Percentiles rank a stretch among this genome's conserved stretches.
Conservation (phyloP, 2,888 invertebrate genomes). For the Zygothrica quintamaculata region DNA sequence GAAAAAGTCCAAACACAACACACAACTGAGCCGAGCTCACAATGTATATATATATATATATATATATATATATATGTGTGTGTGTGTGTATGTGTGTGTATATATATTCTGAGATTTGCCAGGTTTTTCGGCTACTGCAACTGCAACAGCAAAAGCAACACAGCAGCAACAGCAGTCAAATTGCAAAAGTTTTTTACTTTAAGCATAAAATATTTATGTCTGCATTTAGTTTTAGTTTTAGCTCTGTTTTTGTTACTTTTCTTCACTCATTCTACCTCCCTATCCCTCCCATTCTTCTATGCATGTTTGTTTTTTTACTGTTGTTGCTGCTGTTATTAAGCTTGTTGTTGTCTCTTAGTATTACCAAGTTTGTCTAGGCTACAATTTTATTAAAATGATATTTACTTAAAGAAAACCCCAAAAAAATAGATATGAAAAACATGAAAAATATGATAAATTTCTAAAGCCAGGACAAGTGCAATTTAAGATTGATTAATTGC, state of each 20-base stretch:
- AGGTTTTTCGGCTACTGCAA: conserved; percentile 63
- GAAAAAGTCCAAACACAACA: conserved; percentile 30
- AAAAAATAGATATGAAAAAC: conserved; percentile 32
- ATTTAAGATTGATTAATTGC: conserved; percentile 11
- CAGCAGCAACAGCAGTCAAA: conserved; percentile 67
- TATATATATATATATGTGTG: conserved; percentile 17
- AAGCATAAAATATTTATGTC: conserved; percentile 78
- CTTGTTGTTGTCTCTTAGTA: conserved; percentile 29
- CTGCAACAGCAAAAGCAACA: conserved; percentile 49
- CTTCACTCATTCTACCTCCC: conserved; percentile 48
- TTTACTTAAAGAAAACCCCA: conserved; percentile 57
- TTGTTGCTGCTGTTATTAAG: conserved; percentile 23
- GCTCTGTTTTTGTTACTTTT: conserved; percentile 60
- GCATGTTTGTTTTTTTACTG: conserved; percentile 16
- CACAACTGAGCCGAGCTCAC: conserved; percentile 60
- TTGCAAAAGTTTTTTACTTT: conserved; percentile 78
- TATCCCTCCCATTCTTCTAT: too few species aligned
- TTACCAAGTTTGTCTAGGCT: conserved; percentile 59
- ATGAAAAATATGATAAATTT: conserved; percentile 24
- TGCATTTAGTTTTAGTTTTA: conserved; percentile 72
- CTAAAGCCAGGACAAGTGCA: conserved; percentile 13
- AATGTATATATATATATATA: conserved; percentile 42
- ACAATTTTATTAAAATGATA: conserved; percentile 66
- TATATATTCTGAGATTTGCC: conserved; percentile 35
- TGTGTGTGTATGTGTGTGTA: conserved; percentile 36